These are phyloP conservation scores for Cercocebus atys DNA, from an alignment of 2,113 vertebrate genomes.

Conservation along the genomic window DNA sequence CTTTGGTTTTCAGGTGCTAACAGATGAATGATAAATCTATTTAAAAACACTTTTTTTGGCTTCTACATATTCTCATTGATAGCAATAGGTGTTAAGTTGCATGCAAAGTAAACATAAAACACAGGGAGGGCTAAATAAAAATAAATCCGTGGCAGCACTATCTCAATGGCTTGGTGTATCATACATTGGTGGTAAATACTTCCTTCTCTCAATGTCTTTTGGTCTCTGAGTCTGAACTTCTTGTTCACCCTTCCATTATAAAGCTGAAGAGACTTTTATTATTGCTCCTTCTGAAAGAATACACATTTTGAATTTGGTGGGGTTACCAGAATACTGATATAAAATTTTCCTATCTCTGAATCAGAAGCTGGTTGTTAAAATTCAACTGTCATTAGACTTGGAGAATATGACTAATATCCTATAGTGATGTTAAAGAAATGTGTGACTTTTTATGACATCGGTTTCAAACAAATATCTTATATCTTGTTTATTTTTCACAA, in stretches of 20 bases:
- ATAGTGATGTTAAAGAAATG: not conserved
- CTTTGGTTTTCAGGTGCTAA: constrained; percentile 41
- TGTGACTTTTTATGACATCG: not conserved
- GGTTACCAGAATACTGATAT: not conserved
- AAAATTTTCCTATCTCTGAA: not conserved
- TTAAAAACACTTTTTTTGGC: constrained; percentile 45
- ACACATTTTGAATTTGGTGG: constrained; percentile 26
- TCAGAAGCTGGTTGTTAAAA: constrained; percentile 14
- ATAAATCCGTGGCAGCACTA: not conserved
- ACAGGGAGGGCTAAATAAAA: not conserved
- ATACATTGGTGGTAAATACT: not conserved
- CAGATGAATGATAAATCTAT: constrained; percentile 49
- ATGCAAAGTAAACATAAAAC: not conserved
- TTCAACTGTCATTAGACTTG: not conserved
- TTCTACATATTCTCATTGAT: not conserved
- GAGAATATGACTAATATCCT: not conserved
- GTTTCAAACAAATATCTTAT: not conserved
- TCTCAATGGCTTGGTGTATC: not conserved
- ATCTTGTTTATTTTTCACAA: constrained; percentile 40
- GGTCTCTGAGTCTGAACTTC: not conserved
- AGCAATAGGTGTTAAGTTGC: not conserved
- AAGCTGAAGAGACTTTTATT: constrained; percentile 44
- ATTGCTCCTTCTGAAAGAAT: constrained; percentile 33
- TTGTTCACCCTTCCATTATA: constrained; percentile 24
- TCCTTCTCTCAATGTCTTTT: constrained; percentile 29